A percentile compares a stretch with the other conserved stretches of the same genome.
Evolutionary conservation across 2,797 vertebrate genomes (phyloP).

Genomic region (Pelochelys cantorii): DNA sequence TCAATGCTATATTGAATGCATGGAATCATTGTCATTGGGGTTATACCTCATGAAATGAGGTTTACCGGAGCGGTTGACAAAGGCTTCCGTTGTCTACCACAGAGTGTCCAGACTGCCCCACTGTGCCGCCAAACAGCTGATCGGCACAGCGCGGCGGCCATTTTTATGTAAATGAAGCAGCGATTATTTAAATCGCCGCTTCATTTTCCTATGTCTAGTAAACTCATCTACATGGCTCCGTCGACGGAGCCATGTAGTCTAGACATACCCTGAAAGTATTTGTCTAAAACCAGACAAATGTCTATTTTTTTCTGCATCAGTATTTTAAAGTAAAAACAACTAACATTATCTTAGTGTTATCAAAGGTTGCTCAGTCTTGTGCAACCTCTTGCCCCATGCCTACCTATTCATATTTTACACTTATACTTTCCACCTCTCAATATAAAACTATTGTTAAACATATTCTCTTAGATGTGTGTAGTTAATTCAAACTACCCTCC

Average conservation of each 20-base stretch:
- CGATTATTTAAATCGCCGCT: no score
- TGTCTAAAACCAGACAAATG: conserved; percentile 62
- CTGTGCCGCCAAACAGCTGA: no score
- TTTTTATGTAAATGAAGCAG: no score
- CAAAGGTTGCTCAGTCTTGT: neutral
- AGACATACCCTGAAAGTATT: no score
- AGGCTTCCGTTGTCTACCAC: no score
- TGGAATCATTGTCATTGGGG: conserved; percentile 61
- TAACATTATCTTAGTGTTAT: neutral
- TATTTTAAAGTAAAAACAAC: conserved; percentile 38
- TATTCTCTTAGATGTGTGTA: neutral
- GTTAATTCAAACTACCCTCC: neutral
- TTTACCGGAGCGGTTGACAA: no score
- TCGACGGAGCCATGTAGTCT: no score
- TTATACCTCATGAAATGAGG: no score
- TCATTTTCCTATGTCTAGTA: no score
- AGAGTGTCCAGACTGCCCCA: no score
- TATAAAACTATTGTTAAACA: neutral
- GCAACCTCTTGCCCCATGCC: neutral
- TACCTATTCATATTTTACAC: neutral
- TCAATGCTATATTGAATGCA: conserved; percentile 66
- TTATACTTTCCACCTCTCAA: neutral
- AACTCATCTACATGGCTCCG: no score
- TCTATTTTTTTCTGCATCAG: conserved; percentile 49
- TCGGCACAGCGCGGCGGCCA: no score